Base-by-base conservation (phyloP, 2,888 invertebrate genomes). In the Erannis defoliaria region DNA sequence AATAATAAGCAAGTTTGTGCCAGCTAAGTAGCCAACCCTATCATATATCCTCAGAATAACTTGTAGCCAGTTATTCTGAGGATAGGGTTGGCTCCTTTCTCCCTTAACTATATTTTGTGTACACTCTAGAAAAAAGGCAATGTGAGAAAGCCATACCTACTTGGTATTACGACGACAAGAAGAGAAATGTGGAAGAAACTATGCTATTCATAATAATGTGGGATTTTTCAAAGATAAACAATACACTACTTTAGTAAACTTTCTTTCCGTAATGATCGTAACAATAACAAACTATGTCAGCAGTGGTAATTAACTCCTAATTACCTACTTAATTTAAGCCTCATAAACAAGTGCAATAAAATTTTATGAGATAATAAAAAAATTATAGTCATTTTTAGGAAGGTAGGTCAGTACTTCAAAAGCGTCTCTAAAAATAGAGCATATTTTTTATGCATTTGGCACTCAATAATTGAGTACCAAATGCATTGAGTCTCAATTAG, bases 361-460 rank as follows among this genome's bases (percentile, higher is more conserved):
- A 5, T 12, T 33, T 49, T 35, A 54, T 16, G n/a, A 14, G 16
- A 23, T 40, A 50, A 35, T 43, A 50, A 57, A 50, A 35, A 45
- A 31, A 48, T 19, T 35, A n/a, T n/a, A 35, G 18, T 29, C 35
- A 42, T 45, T 55, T 49, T 23, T 45, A 40, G 8, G 51, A 38
- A 61, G 55, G 55, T 61, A 61, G 61, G 61, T 55, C 61, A 61
- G 61, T 51, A 10, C 45, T 50, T 16, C 8, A 12, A 40, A 50
- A n/a, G 18, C 21, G 23, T 37, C 33, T 48, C 10, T 1, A 40
- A 14, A 35, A 54, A 54, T 58, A 56, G 46, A 50, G 21, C 43
- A 35, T 43, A 2, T 29, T 59, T 26, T 14, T 46, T 48, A 29
- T 55, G 49, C 21, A 48, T 33, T 64, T 55, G 35, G 19, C 35